A percentile compares a stretch with the other conserved stretches of the same genome.
phyloP scores from a whole-genome alignment of 2,113 vertebrate genomes.

The Vidua chalybeata region DNA sequence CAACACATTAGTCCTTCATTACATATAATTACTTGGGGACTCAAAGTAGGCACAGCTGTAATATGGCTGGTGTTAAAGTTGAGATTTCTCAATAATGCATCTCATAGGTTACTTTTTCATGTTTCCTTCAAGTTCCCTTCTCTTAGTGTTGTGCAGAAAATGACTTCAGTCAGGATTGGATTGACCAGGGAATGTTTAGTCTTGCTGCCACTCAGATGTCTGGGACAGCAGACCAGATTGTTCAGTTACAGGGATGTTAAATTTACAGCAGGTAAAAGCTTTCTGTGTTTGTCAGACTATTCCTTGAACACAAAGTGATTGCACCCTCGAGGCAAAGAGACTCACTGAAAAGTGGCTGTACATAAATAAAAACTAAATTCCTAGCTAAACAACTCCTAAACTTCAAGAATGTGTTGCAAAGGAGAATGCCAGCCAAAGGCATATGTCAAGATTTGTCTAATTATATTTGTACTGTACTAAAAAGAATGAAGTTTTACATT shows the following conservation, averaged over 20 bases:
- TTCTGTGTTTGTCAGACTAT: background rate
- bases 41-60: background rate
- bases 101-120: background rate
- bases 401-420: background rate
- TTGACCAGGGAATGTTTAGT: background rate
- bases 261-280: background rate
- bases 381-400: background rate
- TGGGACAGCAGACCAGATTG: background rate
- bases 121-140: background rate
- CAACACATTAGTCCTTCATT: background rate
- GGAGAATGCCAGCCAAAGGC: background rate
- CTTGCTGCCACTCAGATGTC: background rate
- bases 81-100: background rate
- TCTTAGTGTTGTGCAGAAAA: background rate
- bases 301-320: background rate
- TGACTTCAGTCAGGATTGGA: background rate
- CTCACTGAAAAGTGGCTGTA: background rate
- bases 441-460: background rate
- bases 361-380: background rate
- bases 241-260: background rate
- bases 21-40: background rate
- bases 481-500: background rate
- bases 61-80: background rate
- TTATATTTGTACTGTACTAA: background rate
- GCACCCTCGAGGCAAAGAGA: background rate